phyloP scores from a whole-genome alignment of 2,797 vertebrate genomes.

The Apodemus agrarius region DNA sequence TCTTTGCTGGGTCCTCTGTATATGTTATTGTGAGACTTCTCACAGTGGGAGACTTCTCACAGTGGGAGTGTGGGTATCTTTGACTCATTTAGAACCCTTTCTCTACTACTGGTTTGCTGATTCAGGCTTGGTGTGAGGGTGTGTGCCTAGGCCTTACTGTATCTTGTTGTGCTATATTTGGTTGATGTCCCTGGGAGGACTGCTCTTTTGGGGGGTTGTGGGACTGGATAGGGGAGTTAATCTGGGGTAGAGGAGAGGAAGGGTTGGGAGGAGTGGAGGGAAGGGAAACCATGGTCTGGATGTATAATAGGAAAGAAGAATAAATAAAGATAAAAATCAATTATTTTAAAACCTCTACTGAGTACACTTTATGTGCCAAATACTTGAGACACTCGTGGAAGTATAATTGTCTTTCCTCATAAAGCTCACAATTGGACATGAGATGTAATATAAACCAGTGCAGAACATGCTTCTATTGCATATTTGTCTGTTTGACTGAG shows the following conservation, averaged over 20 bases:
- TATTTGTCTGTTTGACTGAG: not conserved
- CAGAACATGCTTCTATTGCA: not conserved
- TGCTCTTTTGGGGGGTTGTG: not conserved
- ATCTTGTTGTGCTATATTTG: not conserved
- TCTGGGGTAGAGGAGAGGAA: not conserved
- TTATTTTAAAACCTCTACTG: not conserved
- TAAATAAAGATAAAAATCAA: not conserved
- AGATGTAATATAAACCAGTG: not conserved
- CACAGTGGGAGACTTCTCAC: not conserved
- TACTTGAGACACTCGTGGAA: not conserved
- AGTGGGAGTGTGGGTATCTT: not conserved
- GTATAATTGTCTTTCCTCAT: not conserved
- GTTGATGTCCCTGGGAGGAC: not conserved
- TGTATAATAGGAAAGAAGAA: not conserved
- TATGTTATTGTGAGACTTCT: not conserved
- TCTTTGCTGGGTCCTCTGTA: not conserved
- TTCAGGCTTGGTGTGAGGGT: not conserved
- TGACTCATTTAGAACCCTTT: not conserved
- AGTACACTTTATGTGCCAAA: not conserved
- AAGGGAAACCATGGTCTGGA: not conserved
- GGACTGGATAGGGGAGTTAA: not conserved
- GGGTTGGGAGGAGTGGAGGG: not conserved
- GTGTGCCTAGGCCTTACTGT: not conserved
- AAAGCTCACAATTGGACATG: not conserved
- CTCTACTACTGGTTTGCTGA: not conserved